These are phyloP conservation scores for Gnathonemus echidnorhynchus DNA, from an alignment of 2,113 vertebrate species.

Conservation along the genomic window DNA sequence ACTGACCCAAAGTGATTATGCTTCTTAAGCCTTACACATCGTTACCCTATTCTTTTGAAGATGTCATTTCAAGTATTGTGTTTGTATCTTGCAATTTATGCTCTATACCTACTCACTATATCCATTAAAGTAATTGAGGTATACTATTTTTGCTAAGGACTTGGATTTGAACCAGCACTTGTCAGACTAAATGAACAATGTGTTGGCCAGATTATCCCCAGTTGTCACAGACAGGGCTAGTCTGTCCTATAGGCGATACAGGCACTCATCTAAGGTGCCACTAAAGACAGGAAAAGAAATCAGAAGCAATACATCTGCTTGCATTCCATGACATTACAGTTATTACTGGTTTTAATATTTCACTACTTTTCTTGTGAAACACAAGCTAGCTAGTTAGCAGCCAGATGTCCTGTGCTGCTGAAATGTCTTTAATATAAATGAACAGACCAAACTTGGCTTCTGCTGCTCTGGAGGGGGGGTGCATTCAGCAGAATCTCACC, in stretches of 20 bases:
- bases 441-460: background rate
- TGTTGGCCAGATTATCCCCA: background rate
- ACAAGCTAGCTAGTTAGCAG: background rate
- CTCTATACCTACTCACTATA: background rate
- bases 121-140: background rate
- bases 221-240: background rate
- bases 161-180: background rate
- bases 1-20: background rate
- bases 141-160: background rate
- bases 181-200: background rate
- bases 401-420: background rate
- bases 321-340: background rate
- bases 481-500: background rate
- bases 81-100: background rate
- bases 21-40: background rate
- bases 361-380: background rate
- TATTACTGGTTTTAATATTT: background rate
- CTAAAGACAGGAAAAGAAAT: background rate
- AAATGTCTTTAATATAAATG: background rate
- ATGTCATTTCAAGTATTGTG: background rate
- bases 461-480: background rate
- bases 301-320: background rate
- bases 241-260: background rate
- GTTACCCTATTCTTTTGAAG: background rate
- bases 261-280: background rate